Base-by-base conservation (phyloP, 2,888 invertebrate genomes). In the Seira musarum region DNA sequence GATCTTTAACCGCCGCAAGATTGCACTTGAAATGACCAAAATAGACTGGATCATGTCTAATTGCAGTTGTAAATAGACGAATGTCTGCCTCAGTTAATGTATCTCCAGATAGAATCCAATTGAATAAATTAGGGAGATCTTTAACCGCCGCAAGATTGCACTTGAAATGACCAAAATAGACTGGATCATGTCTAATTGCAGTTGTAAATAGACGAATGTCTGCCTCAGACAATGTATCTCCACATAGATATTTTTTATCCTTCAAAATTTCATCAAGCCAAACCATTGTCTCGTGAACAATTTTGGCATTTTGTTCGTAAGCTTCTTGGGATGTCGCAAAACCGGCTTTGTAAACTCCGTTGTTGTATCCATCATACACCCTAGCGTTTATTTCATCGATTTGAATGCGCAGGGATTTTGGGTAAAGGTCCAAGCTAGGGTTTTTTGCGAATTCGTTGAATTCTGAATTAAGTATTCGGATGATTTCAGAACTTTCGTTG, bases 261-360 rank as follows among this genome's bases (percentile, higher is more conserved):
- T 81, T 40, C 10, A 85, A 30, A 21, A 84, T 53, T 0, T 63
- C 75, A 25, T 85, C 82, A 17, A 84, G 21, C 73, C 80, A 73
- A 1, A 81, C 19, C 70, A 85, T 67, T 5, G 84, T 79, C 0
- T 82, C 81, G 40, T 68, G 49, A 2, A 85, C 83, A 2, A 83
- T 46, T 49, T 57, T 81, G 0, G 83, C 74, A 40, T 82, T 83
- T 17, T 68, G 24, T 65, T 83, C 85, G 67, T 85, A 76, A 0
- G 74, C 80, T 22, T 69, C 57, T 63, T 85, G 85, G 10, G 72
- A 17, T 8, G 77, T 75, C 0, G 85, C 82, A 76, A 85, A 84
- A 10, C 85, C 85, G 15, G 85, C 82, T 64, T 82, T 82, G 79
- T 85, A 85, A 1, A 85, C 85, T 15, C 82, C 85, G 53, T 84